Percentiles rank a stretch among this genome's conserved stretches.
Conservation (phyloP, 2,113 vertebrate species). For the Atlantisia rogersi region DNA sequence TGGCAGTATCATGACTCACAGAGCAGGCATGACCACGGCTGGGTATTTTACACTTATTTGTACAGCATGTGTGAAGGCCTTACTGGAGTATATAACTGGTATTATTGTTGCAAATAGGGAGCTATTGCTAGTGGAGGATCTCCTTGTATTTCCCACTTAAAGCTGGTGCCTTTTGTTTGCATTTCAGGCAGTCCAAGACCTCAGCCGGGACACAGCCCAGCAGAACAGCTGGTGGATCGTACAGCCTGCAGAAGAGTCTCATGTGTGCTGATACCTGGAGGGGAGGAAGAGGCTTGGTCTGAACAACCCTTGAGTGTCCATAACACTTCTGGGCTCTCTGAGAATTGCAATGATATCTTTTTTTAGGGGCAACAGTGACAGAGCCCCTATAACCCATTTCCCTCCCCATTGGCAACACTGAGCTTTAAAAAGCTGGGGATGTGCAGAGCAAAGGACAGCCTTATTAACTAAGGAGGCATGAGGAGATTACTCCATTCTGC, state of each 20-base stretch:
- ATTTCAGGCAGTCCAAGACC: neutral
- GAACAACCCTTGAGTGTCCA: neutral
- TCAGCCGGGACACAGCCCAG: neutral
- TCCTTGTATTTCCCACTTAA: neutral
- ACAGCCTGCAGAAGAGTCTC: neutral
- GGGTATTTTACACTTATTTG: neutral
- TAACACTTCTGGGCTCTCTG: neutral
- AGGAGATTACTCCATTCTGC: neutral
- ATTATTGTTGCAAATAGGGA: neutral
- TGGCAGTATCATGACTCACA: neutral
- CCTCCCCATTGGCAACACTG: neutral
- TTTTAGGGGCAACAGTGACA: neutral
- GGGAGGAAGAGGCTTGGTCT: neutral
- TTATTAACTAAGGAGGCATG: neutral
- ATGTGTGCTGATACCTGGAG: neutral
- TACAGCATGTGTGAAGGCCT: neutral
- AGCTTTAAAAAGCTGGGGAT: neutral
- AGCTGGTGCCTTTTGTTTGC: neutral
- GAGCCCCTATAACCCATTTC: neutral
- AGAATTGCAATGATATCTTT: neutral
- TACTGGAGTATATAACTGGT: neutral
- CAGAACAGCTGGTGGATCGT: neutral
- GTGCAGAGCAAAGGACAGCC: neutral
- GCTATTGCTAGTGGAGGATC: neutral
- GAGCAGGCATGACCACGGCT: fast-evolving